phyloP scores from a whole-genome alignment of 1,140 invertebrate genomes.

The Nasonia vitripennis region DNA sequence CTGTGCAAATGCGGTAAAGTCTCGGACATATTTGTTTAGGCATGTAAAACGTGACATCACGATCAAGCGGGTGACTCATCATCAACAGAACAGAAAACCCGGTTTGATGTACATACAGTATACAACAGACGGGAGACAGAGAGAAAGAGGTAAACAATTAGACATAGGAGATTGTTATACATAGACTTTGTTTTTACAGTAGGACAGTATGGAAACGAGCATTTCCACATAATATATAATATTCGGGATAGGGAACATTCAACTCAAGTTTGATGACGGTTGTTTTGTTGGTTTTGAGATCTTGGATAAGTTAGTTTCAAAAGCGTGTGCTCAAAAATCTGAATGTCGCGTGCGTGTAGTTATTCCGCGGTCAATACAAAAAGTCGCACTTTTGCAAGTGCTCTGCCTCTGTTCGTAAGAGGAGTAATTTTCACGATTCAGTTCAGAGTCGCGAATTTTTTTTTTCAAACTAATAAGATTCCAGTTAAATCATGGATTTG shows the following conservation, averaged over 20 bases:
- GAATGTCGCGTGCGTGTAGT: background rate
- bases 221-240: conserved; percentile 3
- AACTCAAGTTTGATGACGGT: background rate
- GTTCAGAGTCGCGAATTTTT: background rate
- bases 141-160: conserved; percentile 11
- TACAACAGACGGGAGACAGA: conserved; percentile 36
- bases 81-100: conserved; percentile 32
- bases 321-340: conserved; percentile 26
- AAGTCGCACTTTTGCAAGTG: conserved; percentile 8
- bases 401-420: conserved; percentile 37
- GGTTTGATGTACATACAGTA: conserved; percentile 49
- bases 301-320: conserved; percentile 15
- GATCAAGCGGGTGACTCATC: conserved; percentile 27
- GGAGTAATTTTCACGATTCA: conserved; percentile 24
- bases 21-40: conserved; percentile 9
- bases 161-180: conserved; percentile 1
- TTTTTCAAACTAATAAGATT: background rate
- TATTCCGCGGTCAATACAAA: background rate
- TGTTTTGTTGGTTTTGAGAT: background rate
- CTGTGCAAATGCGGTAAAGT: conserved; percentile 58
- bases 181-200: conserved; percentile 21
- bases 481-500: conserved; percentile 45
- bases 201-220: conserved; percentile 16
- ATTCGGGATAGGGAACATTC: conserved; percentile 6
- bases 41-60: conserved; percentile 28